Base-by-base conservation (phyloP, 2,888 invertebrate species). In the Aromia moschata region DNA sequence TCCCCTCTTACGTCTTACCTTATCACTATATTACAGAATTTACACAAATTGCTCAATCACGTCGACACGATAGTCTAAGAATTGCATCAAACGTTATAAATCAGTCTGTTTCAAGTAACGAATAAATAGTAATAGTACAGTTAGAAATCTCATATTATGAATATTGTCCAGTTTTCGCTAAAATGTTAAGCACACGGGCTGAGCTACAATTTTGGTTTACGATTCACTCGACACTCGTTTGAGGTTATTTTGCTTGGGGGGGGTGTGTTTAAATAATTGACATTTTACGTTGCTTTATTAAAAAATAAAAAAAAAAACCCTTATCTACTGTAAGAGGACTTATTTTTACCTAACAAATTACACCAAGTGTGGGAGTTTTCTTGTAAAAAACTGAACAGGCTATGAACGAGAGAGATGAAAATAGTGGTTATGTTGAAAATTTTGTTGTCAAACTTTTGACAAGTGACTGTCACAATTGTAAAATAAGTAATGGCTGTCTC, bases 31-130 rank as follows among this genome's bases (percentile, higher is more conserved):
- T 60, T 70, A 70, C 64, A 68, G 68, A 68, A 68, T 70, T 58
- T 68, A 68, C 65, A 70, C 67, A 67, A 62, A 65, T 55, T 55
- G 63, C 65, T 51, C 12, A 53, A 44, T 31, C 40, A 52, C 40
- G 40, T 40, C 56, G 53, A 56, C 53, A 53, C 40, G 36, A 49
- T 53, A 62, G 53, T 65, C 65, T 61, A 58, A 57, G 59, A 62
- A 68, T 68, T 70, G 64, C 68, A 66, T 62, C 52, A 69, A 67
- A 65, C 62, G 54, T 38, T 47, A 59, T 68, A 73, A 74, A 73
- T 75, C 74, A 74, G 74, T 72, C 74, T 72, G 69, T 66, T 66
- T 57, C 56, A 60, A 60, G 63, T 62, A 68, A 69, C 58, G 56
- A 64, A 62, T 61, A 64, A 59, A 66, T 52, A 62, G 58, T 61